A percentile compares a stretch with the other conserved stretches of the same genome.
phyloP scores from a whole-genome alignment of 2,888 invertebrate species.

The Proisotoma minuta region DNA sequence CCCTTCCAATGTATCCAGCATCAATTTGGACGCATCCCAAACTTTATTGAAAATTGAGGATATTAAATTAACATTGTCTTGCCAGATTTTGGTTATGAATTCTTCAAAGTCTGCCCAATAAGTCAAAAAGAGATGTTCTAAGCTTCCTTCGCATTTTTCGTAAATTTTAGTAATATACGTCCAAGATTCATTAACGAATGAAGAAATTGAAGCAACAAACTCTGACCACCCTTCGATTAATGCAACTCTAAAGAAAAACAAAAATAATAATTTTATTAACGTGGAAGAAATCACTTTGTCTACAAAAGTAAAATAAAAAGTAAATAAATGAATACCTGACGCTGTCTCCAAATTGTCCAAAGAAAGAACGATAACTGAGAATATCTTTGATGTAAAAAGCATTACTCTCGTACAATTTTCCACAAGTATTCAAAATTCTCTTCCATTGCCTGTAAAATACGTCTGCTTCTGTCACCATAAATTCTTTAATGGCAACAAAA shows the following conservation, averaged over 20 bases:
- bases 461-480: conserved; percentile 19
- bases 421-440: conserved; percentile 25
- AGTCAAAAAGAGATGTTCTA: conserved; percentile 35
- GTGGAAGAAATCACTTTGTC: too few relatives aligned
- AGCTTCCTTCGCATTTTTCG: conserved; percentile 27
- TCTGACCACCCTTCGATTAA: too few relatives aligned
- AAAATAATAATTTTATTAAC: too few relatives aligned
- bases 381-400: conserved; percentile 47
- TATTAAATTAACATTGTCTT: conserved; percentile 23
- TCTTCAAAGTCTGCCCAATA: conserved; percentile 35
- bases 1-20: conserved; percentile 40
- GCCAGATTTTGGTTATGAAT: conserved; percentile 25
- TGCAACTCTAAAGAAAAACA: too few relatives aligned
- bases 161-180: too few relatives aligned
- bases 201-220: too few relatives aligned
- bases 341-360: conserved; percentile 14
- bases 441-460: conserved; percentile 40
- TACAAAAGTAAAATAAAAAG: too few relatives aligned
- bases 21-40: conserved; percentile 26
- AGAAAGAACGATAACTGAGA: conserved; percentile 3
- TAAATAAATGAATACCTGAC: conserved; percentile 9
- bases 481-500: neutral
- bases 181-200: too few relatives aligned
- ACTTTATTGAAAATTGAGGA: conserved; percentile 21
- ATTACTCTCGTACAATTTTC: conserved; percentile 44